Base-by-base conservation (phyloP, 2,888 invertebrate genomes). In the Hydriomena furcata region DNA sequence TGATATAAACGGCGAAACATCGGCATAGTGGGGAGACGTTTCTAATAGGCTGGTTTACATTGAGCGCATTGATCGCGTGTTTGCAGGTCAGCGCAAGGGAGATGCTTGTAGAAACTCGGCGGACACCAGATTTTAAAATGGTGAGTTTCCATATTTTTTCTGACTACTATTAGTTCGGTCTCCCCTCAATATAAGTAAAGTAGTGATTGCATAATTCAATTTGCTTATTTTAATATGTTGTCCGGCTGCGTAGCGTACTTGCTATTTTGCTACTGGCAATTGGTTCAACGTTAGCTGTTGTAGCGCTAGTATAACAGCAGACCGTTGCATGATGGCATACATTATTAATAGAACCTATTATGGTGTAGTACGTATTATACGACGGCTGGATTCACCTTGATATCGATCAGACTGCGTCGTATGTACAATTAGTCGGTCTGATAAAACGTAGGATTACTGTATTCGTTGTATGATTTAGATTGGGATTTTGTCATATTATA, bases 31-130 rank as follows among this genome's bases (percentile, higher is more conserved):
- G 73, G 73, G 71, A 70, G 66, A 67, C 71, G 73, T 73, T 75
- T 72, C 68, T 68, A 76, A 73, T 72, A 73, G 72, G 69, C 71
- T 74, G 70, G 73, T 76, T 80, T 79, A 76, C 76, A 84, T 76
- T 82, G 77, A 82, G 82, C 78, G 78, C 79, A 82, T 79, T 84
- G 80, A 84, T 86, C 78, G 83, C 83, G 79, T 87, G 81, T 84
- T 87, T 80, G 75, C 87, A 90, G 89, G 89, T 90, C 81, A 88
- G 76, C 82, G 82, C 86, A 73, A 85, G 86, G 82, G 88, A 82
- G 83, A 84, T 87, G 77, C 81, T 88, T 68, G 78, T 87, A 79
- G 84, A 90, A 81, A 82, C 85, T 75, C 84, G 81, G 65, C 86
- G 88, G 73, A 75, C 84, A 74, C 77, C 86, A 71, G 84, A 86